Conservation (phyloP, 2,797 vertebrate genomes). For the Euthynnus affinis region DNA sequence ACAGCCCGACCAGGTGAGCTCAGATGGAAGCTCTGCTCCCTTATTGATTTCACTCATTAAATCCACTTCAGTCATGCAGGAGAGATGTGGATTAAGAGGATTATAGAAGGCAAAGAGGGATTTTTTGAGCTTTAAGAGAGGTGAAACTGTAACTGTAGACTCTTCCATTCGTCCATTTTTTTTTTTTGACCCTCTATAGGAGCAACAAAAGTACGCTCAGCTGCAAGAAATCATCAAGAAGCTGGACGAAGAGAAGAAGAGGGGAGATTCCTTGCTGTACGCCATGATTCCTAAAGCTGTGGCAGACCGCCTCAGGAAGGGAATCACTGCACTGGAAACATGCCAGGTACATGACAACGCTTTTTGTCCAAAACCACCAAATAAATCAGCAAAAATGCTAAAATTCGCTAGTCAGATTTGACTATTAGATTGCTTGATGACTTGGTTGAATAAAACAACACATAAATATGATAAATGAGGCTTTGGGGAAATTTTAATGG, state of each 20-base stretch:
- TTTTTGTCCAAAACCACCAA: background rate
- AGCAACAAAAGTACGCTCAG: slow-evolving; percentile 86
- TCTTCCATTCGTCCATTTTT: slow-evolving; percentile 27
- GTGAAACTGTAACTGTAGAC: slow-evolving; percentile 57
- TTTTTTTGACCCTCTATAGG: slow-evolving; percentile 68
- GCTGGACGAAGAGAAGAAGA: slow-evolving; percentile 86
- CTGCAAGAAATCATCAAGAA: slow-evolving; percentile 87
- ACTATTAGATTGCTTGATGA: no score
- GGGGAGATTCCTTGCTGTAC: slow-evolving; percentile 84
- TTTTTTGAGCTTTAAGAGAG: slow-evolving; percentile 51
- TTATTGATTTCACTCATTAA: slow-evolving; percentile 62
- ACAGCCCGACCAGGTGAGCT: slow-evolving; percentile 47
- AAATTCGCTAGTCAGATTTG: no score
- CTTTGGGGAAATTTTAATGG: no score
- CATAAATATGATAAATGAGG: no score
- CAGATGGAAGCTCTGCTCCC: slow-evolving; percentile 49
- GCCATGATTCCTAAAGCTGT: slow-evolving; percentile 87
- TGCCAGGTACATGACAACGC: slow-evolving; percentile 78
- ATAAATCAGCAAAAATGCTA: background rate
- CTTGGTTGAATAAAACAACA: no score
- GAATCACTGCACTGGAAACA: slow-evolving; percentile 85
- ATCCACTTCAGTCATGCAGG: slow-evolving; percentile 57
- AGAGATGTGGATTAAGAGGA: slow-evolving; percentile 69
- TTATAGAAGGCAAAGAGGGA: slow-evolving; percentile 58
- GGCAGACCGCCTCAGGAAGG: slow-evolving; percentile 85